Percentiles rank a stretch among this genome's conserved stretches.
Conservation (phyloP, 2,797 vertebrate genomes). For the Alauda arvensis region DNA sequence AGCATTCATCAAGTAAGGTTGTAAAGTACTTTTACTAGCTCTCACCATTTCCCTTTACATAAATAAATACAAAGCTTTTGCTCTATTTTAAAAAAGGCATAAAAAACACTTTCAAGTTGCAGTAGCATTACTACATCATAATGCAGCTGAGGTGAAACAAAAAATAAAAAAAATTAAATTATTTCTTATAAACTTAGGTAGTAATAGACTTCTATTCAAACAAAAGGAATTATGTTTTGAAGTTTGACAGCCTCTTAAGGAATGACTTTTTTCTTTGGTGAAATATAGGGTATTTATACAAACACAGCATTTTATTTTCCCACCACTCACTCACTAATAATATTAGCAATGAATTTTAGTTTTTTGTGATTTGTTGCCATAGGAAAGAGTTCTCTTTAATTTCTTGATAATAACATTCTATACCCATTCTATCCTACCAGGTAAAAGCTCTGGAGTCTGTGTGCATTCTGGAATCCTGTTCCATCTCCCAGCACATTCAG, state of each 20-base stretch:
- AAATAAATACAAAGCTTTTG: not conserved
- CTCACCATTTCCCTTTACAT: not conserved
- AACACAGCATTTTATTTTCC: not conserved
- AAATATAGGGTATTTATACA: not conserved
- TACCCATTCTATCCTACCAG: constrained; percentile 79
- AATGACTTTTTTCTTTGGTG: not conserved
- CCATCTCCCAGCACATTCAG: not conserved
- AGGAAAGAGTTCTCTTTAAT: not conserved
- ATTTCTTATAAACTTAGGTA: not conserved
- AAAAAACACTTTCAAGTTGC: not conserved
- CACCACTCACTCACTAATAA: not conserved
- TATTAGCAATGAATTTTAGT: not conserved
- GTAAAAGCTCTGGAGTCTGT: not conserved
- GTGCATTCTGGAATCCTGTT: constrained; percentile 57
- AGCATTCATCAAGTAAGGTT: not conserved
- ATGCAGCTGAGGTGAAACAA: not conserved
- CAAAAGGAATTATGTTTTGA: not conserved
- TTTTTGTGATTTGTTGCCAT: not conserved
- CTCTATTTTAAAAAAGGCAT: not conserved
- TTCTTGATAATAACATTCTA: constrained; percentile 50
- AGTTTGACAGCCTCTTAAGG: not conserved
- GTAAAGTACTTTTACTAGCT: not conserved
- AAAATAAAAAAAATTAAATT: not conserved
- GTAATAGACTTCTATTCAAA: not conserved
- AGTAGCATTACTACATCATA: not conserved